Evolutionary conservation across 1,140 invertebrate species (phyloP), one percentile per base, ranked within the genome.

Genomic region (Stenopsyche tienmushanensis): DNA sequence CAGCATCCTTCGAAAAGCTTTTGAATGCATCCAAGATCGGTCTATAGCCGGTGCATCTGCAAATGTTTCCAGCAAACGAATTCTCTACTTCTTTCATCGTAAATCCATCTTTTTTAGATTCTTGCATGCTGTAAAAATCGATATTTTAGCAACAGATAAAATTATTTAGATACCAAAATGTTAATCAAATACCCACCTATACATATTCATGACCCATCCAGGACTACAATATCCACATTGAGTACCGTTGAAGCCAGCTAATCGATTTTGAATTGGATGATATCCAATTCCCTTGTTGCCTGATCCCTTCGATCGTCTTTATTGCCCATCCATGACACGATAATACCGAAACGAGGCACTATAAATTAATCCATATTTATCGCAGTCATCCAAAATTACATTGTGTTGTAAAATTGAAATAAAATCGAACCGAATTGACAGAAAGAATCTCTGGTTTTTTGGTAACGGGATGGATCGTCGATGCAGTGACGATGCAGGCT

Each of bases 131-230:
- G 65, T 50, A 66, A 71, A 1, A 53, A 25, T 24, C 13, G 29
- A 15, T 2, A 52, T 52, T n/a, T n/a, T n/a, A n/a, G n/a, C n/a
- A n/a, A n/a, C n/a, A n/a, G 34, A 2, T 49, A 10, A 49, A 20
- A 17, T 18, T 5, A 49, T 49, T 20, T 5, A 5, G 13, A 5
- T 20, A 20, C 9, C 23, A 39, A 39, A 1, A 42, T n/a, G n/a
- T n/a, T n/a, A n/a, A n/a, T n/a, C n/a, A 8, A 39, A 8, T 39
- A 13, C 29, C 5, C 76, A 77, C 79, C 89, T 90, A 74, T 90
- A 87, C 84, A 93, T 87, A 67, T 88, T 90, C 91, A 94, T 93
- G 18, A 94, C 84, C 85, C 92, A 92, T 42, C 90, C 92, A 10
- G 91, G 86, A 1, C 88, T 88, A 67, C 92, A 95, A 75, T 84